Conservation (phyloP, 2,113 vertebrate species). For the Psophia crepitans region DNA sequence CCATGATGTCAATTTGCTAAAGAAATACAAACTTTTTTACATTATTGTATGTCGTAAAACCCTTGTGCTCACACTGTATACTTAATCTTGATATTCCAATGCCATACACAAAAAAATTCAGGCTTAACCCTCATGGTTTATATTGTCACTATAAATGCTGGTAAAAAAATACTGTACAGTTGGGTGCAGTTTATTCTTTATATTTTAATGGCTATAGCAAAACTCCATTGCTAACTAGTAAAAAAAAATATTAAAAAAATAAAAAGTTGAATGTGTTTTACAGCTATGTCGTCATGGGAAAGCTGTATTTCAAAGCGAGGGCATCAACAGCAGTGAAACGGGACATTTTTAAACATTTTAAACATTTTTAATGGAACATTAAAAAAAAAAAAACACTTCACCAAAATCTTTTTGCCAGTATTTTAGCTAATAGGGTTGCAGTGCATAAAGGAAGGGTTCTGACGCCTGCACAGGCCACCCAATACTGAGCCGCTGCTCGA, state of each 20-base stretch:
- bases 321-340: conserved; percentile 31
- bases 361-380: conserved; percentile 38
- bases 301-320: conserved; percentile 56
- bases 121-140: conserved; percentile 55
- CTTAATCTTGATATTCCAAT: conserved; percentile 50
- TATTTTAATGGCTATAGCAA: conserved; percentile 62
- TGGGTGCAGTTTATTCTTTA: conserved; percentile 63
- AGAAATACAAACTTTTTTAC: conserved; percentile 32
- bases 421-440: conserved; percentile 41
- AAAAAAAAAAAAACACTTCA: neutral
- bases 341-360: conserved; percentile 56
- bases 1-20: conserved; percentile 24
- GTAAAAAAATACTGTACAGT: conserved; percentile 61
- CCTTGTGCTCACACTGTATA: neutral
- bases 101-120: conserved; percentile 54
- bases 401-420: conserved; percentile 55
- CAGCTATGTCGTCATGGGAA: conserved; percentile 58
- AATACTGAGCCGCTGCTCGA: conserved; percentile 37
- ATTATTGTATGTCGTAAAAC: conserved; percentile 15
- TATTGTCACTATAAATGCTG: conserved; percentile 42
- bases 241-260: neutral
- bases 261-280: conserved; percentile 46
- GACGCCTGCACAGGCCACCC: conserved; percentile 56
- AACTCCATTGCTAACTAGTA: conserved; percentile 45
- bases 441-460: conserved; percentile 21